Evolutionary conservation across 2,888 invertebrate genomes (phyloP).

Genomic region (Eurois occulta): DNA sequence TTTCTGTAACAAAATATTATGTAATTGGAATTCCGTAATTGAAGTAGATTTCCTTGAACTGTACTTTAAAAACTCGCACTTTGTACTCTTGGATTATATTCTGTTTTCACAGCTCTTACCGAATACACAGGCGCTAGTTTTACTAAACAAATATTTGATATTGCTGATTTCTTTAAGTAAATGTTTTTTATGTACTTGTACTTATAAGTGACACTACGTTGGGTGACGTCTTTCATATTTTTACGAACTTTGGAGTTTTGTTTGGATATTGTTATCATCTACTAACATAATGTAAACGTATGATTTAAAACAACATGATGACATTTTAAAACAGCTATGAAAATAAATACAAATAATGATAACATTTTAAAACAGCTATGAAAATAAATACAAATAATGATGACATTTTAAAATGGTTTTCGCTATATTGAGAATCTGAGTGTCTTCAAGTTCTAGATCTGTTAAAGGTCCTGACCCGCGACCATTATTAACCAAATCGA

Average conservation of each 20-base stretch:
- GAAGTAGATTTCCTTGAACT: conserved; percentile 28
- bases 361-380: conserved; percentile 16
- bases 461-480: not conserved
- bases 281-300: conserved; percentile 11
- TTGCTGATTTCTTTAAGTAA: conserved; percentile 1
- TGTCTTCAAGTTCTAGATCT: not conserved
- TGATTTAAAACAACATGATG: conserved; percentile 34
- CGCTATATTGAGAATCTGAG: not conserved
- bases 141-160: conserved; percentile 28
- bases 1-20: not conserved
- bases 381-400: not conserved
- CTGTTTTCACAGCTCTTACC: conserved; percentile 5
- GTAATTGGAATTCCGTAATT: conserved; percentile 21
- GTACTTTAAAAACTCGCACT: conserved; percentile 5
- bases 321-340: conserved; percentile 20
- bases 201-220: not conserved
- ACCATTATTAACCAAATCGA: not conserved
- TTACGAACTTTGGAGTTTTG: conserved; percentile 12
- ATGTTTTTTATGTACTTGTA: conserved; percentile 31
- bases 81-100: conserved; percentile 5
- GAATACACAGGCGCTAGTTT: conserved; percentile 7
- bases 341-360: not conserved
- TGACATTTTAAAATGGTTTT: conserved; percentile 1
- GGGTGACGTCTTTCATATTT: conserved; percentile 28
- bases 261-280: conserved; percentile 31